Conservation (phyloP, 2,888 invertebrate species). For the Lucinisca nassula region DNA sequence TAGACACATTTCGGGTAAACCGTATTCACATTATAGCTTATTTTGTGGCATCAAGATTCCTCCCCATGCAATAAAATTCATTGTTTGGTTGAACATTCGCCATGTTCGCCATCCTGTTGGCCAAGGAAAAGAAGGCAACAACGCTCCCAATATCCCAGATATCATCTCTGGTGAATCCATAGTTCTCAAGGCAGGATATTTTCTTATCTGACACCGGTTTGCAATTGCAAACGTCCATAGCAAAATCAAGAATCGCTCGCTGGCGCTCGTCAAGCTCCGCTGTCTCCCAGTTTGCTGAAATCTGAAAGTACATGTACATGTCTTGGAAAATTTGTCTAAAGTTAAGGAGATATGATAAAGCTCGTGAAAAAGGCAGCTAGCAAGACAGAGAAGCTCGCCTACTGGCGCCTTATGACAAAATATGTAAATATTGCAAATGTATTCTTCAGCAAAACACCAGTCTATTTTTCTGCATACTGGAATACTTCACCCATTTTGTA, state of each 20-base stretch:
- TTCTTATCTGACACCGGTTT: slow-evolving; percentile 73
- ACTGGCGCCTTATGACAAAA: too few relatives aligned
- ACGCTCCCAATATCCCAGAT: slow-evolving; percentile 85
- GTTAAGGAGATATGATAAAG: too few relatives aligned
- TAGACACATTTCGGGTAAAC: too few relatives aligned
- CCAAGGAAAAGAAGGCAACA: slow-evolving; percentile 81
- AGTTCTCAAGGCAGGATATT: slow-evolving; percentile 72
- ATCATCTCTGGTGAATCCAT: slow-evolving; percentile 81
- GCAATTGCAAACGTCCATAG: slow-evolving; percentile 78
- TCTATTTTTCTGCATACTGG: too few relatives aligned
- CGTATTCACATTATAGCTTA: too few relatives aligned
- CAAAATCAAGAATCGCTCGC: slow-evolving; percentile 81
- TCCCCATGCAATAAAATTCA: slow-evolving; percentile 83
- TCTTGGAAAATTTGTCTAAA: too few relatives aligned
- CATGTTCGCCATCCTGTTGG: slow-evolving; percentile 82
- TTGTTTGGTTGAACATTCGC: slow-evolving; percentile 81
- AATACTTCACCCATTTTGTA: too few relatives aligned
- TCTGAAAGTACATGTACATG: slow-evolving; percentile 57
- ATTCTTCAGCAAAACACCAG: too few relatives aligned
- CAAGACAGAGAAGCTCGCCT: too few relatives aligned
- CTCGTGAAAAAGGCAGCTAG: too few relatives aligned
- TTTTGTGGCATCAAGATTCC: slow-evolving; percentile 52
- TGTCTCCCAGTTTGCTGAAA: slow-evolving; percentile 80
- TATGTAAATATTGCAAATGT: too few relatives aligned
- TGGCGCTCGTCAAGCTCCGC: slow-evolving; percentile 81